A percentile compares a stretch with the other conserved stretches of the same genome.
Conservation (phyloP, 2,113 vertebrate genomes). For the Mystacornis crossleyi region DNA sequence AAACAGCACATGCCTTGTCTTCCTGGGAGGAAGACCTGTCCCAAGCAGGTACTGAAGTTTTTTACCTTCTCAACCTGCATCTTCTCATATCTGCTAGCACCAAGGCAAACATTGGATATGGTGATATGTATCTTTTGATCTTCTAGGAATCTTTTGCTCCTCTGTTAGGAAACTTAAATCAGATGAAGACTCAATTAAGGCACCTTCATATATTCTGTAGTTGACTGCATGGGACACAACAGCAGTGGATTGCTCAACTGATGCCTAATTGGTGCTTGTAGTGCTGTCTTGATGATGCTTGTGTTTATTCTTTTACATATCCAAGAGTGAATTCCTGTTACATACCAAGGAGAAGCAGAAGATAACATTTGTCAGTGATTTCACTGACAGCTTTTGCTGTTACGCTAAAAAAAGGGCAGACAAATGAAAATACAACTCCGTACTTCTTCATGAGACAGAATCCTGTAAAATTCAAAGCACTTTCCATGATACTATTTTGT, state of each 20-base stretch:
- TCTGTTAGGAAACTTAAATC: neutral
- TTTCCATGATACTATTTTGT: neutral
- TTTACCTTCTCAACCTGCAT: neutral
- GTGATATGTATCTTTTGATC: neutral
- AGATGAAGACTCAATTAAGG: neutral
- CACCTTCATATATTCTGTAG: neutral
- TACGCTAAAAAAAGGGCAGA: neutral
- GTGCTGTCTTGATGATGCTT: neutral
- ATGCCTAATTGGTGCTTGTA: neutral
- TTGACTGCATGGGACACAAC: neutral
- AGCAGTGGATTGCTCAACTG: neutral
- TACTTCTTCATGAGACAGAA: neutral
- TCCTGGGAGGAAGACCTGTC: neutral
- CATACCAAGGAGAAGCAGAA: rapidly evolving
- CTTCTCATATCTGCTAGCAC: neutral
- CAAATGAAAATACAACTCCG: neutral
- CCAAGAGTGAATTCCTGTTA: neutral
- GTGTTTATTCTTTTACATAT: neutral
- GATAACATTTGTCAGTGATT: neutral
- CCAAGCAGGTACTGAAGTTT: neutral
- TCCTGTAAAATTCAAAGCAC: neutral
- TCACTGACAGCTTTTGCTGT: neutral
- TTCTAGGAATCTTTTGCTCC: neutral
- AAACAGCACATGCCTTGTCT: neutral
- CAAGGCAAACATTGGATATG: neutral